Conservation (phyloP, 2,888 invertebrate genomes). For the Hypercompe scribonia region DNA sequence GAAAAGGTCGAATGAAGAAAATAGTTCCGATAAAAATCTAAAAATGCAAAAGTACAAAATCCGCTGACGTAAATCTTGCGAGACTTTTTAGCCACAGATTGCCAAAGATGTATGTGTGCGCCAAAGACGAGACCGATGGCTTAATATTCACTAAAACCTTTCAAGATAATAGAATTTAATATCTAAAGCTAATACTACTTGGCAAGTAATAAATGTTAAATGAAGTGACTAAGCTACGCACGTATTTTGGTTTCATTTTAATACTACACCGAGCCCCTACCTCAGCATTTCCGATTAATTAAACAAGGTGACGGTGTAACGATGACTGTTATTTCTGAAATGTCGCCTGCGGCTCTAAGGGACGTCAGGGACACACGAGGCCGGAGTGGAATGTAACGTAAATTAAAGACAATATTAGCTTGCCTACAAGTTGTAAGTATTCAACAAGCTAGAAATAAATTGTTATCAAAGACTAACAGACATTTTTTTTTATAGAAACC, state of each 20-base stretch:
- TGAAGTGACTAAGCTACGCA: constrained; percentile 21
- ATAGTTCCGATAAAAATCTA: no score
- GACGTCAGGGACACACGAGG: neutral
- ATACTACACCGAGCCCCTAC: constrained; percentile 24
- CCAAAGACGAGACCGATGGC: no score
- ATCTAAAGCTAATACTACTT: neutral
- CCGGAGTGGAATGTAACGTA: neutral
- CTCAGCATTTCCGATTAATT: constrained; percentile 48
- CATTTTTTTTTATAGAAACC: neutral
- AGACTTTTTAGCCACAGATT: no score
- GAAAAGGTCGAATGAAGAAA: no score
- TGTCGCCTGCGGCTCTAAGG: constrained; percentile 19
- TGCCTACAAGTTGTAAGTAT: neutral
- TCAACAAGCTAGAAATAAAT: neutral
- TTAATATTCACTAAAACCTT: neutral
- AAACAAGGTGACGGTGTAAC: constrained; percentile 47
- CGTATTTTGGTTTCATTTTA: constrained; percentile 20
- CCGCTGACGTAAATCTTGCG: no score
- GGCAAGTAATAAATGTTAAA: constrained; percentile 4
- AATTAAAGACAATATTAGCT: neutral
- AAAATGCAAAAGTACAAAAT: no score
- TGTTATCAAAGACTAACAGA: neutral
- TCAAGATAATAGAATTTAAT: neutral
- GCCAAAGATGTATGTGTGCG: no score
- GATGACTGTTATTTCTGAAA: constrained; percentile 50